Conservation (phyloP, 2,113 vertebrate genomes). For the Chrysemys picta region DNA sequence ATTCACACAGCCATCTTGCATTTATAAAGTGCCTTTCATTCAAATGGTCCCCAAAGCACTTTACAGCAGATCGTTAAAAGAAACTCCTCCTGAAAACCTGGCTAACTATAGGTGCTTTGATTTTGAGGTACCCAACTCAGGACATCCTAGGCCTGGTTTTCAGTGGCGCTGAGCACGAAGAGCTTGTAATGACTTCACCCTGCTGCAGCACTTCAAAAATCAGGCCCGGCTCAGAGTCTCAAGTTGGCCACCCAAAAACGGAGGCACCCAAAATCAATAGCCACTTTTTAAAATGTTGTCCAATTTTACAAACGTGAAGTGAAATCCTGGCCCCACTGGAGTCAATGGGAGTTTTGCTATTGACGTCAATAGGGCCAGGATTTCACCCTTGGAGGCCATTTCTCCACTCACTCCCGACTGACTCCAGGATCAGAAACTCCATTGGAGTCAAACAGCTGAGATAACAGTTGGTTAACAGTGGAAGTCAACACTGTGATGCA, state of each 20-base stretch:
- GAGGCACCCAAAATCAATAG: neutral
- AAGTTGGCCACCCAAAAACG: slow-evolving; percentile 10
- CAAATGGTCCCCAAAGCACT: neutral
- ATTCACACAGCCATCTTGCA: fast-evolving
- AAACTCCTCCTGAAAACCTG: too few relatives aligned
- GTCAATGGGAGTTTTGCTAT: neutral
- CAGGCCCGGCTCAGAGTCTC: neutral
- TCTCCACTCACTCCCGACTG: neutral
- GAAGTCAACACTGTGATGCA: neutral
- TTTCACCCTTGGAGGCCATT: neutral
- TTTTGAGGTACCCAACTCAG: neutral
- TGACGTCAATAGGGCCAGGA: neutral
- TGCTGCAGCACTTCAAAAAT: neutral
- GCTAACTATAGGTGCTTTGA: neutral
- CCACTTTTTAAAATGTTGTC: neutral
- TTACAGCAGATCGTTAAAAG: neutral
- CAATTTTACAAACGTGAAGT: neutral
- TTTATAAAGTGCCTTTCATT: neutral
- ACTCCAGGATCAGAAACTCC: neutral
- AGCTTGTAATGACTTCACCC: neutral
- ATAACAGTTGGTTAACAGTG: neutral
- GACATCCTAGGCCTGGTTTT: neutral
- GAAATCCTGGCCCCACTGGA: neutral
- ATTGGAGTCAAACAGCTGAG: neutral
- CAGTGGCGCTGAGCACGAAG: neutral